Base-by-base conservation (phyloP, 1,140 invertebrate species). In the Eufriesea mexicana region DNA sequence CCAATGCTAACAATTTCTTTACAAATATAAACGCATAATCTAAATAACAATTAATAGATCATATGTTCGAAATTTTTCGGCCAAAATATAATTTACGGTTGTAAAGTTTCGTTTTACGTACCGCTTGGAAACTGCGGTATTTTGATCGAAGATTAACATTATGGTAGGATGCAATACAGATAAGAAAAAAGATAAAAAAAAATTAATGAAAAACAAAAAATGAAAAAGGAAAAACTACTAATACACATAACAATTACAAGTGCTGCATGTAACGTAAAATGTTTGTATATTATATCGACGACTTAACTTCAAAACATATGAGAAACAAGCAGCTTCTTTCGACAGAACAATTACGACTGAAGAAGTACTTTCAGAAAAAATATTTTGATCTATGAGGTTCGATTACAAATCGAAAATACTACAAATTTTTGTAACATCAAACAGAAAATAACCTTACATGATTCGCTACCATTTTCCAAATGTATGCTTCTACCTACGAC, bases 21-120 rank as follows among this genome's bases (percentile, higher is more conserved):
- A 47, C 25, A 49, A 57, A 70, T 86, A 72, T 70, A 79, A 84
- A 66, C 57, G 55, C 61, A 86, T 25, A 18, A 49, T 62, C 35
- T 82, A 79, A 77, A 85, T 87, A 74, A 82, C 35, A 70, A 81
- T 84, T 45, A 35, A 51, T 54, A 84, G 73, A 84, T 67, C 45
- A 64, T 47, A 25, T 51, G 42, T 73, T 62, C 8, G 28, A 64
- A 25, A n/a, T 45, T 75, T 20, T 47, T 23, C 16, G 25, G 67
- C 28, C 42, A 18, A 72, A 78, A n/a, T 51, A 54, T 55, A 55
- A 10, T 42, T 67, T 57, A 64, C 80, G 55, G n/a, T 42, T 83
- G 51, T 49, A 28, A 54, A 14, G n/a, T 55, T 57, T 75, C 55
- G 49, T 62, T 47, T 57, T 25, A 14, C 20, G 1, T 72, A 47